These are phyloP conservation scores for Anolis sagrei DNA, from an alignment of 2,113 vertebrate genomes.

Conservation along the genomic window DNA sequence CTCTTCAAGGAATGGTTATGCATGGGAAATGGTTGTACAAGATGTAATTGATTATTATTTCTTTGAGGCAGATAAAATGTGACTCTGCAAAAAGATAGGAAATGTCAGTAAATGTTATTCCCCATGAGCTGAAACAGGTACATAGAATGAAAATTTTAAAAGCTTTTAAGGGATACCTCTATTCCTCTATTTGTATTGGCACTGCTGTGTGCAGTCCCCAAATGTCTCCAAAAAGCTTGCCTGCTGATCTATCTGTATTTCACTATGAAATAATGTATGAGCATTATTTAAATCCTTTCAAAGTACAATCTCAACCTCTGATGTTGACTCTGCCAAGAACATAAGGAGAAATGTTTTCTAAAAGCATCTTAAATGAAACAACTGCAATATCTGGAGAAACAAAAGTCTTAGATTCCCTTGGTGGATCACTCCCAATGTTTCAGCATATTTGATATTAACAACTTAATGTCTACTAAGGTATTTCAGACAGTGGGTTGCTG, in stretches of 20 bases:
- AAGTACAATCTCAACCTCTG: conserved; percentile 4
- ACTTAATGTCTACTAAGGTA: not conserved
- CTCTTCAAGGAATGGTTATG: not conserved
- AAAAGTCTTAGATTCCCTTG: not conserved
- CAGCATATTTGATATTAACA: not conserved
- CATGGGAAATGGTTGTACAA: not conserved
- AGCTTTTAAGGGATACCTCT: conserved; percentile 28
- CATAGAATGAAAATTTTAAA: not conserved
- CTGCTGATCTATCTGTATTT: conserved; percentile 20
- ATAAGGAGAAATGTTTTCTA: not conserved
- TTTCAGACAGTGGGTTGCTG: not conserved
- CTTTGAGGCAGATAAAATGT: conserved; percentile 8
- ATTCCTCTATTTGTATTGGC: not conserved
- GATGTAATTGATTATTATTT: not conserved
- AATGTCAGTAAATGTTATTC: conserved; percentile 15
- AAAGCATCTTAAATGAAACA: not conserved
- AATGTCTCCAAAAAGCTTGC: not conserved
- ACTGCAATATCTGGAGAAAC: not conserved
- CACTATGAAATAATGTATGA: not conserved
- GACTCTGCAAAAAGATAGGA: not conserved
- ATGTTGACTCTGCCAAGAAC: conserved; percentile 1
- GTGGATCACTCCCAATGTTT: not conserved
- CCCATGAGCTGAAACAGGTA: not conserved
- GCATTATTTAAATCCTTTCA: conserved; percentile 35
- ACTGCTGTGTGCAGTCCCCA: conserved; percentile 7